phyloP scores from a whole-genome alignment of 2,888 invertebrate genomes.

The Kryphioiulus occultus region DNA sequence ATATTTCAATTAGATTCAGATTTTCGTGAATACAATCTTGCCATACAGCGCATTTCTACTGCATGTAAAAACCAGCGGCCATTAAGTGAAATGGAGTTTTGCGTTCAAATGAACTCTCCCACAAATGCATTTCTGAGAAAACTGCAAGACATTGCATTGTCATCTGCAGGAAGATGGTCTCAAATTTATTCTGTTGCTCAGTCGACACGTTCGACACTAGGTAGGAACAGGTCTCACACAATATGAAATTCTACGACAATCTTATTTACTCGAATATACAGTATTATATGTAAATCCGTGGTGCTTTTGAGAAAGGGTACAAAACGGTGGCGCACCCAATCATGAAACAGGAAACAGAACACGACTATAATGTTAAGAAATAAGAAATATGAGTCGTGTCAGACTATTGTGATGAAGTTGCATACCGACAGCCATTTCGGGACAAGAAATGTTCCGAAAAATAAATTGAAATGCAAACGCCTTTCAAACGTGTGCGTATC shows the following conservation, averaged over 20 bases:
- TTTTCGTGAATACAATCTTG: too few species aligned
- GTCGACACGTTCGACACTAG: neutral
- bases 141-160: too few species aligned
- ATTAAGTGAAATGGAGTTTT: neutral
- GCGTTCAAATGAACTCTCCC: neutral
- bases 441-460: neutral
- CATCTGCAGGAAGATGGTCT: neutral
- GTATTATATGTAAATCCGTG: too few species aligned
- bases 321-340: neutral
- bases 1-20: conserved; percentile 11
- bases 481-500: too few species aligned
- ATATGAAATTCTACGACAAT: neutral
- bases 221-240: neutral
- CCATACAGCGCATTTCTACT: neutral
- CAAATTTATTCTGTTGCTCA: neutral
- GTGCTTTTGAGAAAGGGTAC: neutral
- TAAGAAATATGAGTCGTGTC: too few species aligned
- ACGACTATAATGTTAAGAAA: too few species aligned
- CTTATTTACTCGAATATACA: neutral
- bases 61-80: neutral
- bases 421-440: too few species aligned
- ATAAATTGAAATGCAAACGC: too few species aligned
- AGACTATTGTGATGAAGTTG: too few species aligned
- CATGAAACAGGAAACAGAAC: too few species aligned
- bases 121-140: neutral